Conservation (phyloP, 2,113 vertebrate genomes). For the Gasterosteus aculeatus region DNA sequence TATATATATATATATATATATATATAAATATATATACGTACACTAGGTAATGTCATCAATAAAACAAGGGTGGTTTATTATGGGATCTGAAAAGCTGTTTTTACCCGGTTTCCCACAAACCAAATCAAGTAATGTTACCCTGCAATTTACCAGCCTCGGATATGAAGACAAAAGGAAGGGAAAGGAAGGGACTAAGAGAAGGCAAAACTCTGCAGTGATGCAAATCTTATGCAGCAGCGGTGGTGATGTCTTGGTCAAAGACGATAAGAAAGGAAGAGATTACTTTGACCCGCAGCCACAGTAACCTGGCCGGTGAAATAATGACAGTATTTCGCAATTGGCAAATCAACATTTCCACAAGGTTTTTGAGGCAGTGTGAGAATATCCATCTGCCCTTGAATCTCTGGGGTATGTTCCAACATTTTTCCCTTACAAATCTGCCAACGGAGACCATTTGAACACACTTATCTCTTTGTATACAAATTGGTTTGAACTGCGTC, state of each 20-base stretch:
- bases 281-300: neutral
- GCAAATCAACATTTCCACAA: slow-evolving; percentile 15
- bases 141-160: neutral
- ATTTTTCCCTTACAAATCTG: slow-evolving; percentile 21
- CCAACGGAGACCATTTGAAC: slow-evolving; percentile 29
- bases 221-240: neutral
- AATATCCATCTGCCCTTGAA: slow-evolving; percentile 36
- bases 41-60: neutral
- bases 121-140: neutral
- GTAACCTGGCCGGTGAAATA: neutral
- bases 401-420: slow-evolving; percentile 20
- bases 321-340: neutral
- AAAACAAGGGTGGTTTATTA: neutral
- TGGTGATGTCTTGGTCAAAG: slow-evolving; percentile 3
- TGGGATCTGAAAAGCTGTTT: neutral
- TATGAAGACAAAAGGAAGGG: neutral
- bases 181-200: neutral
- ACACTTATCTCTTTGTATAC: slow-evolving; percentile 54
- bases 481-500: slow-evolving; percentile 58
- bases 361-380: neutral
- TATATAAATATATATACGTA: neutral
- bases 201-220: neutral
- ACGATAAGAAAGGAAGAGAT: neutral
- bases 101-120: neutral
- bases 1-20: neutral